phyloP scores from a whole-genome alignment of 2,113 vertebrate species.

The Actenoides hombroni region DNA sequence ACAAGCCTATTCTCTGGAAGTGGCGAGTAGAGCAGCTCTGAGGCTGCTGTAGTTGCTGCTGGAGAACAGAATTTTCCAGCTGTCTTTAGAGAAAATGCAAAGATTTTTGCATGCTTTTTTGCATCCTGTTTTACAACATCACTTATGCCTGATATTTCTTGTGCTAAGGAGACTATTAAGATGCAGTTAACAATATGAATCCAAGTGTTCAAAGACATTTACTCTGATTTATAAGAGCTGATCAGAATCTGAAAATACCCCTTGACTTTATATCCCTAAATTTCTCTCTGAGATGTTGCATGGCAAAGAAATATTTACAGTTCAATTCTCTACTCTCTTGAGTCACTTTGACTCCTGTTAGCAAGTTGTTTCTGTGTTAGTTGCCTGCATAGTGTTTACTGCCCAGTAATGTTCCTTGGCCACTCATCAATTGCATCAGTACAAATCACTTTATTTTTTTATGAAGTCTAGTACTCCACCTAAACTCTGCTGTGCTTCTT shows the following conservation, averaged over 20 bases:
- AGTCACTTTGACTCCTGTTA: not conserved
- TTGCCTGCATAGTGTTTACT: not conserved
- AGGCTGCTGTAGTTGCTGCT: not conserved
- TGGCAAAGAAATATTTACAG: not conserved
- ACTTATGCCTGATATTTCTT: not conserved
- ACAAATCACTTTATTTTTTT: not conserved
- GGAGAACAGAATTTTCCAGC: not conserved
- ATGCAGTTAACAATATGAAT: not conserved
- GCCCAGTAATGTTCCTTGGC: not conserved
- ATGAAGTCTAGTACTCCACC: not conserved
- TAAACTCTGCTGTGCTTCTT: slow-evolving; percentile 36
- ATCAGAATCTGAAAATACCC: not conserved
- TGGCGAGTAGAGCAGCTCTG: not conserved
- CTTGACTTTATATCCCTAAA: not conserved
- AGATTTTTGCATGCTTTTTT: not conserved
- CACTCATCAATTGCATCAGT: not conserved
- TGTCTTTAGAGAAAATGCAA: not conserved
- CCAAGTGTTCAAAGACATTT: not conserved
- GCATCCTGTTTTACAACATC: not conserved
- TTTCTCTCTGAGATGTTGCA: not conserved
- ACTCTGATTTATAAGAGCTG: not conserved
- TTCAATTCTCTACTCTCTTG: not conserved
- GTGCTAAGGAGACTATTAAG: not conserved
- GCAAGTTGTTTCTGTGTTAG: not conserved
- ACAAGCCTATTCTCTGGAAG: not conserved